Base-by-base conservation (phyloP, 2,797 vertebrate genomes). In the Heterohyrax brucei region DNA sequence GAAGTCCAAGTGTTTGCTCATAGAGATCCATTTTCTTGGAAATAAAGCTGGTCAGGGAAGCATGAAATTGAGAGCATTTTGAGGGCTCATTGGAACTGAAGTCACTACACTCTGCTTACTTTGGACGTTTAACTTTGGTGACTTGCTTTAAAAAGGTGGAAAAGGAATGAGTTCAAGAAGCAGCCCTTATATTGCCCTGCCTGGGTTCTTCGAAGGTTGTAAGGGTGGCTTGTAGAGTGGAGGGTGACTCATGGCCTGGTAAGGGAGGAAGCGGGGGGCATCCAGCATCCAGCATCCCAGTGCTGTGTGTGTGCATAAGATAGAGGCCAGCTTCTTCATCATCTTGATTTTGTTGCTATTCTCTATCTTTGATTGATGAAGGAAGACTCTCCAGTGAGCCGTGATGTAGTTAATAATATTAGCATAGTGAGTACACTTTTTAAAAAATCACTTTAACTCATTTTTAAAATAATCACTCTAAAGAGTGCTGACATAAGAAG, bases 31-130 rank as follows among this genome's bases (percentile, higher is more conserved):
- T 97, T 98, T 96, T 97, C 97, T 98, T 98, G 98, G 98, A 98
- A 98, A 98, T 99, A 98, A 98, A 98, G 97, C 97, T 98, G 98
- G 98, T 97, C 98, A 98, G 91, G 97, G 98, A 99, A 98, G 98
- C 98, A 97, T 99, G 98, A 99, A 99, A 99, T 99, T 98, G 98
- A 98, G 98, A 98, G 97, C 97, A 97, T 98, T 98, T 97, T 96
- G 97, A 96, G 97, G 95, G 94, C 95, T 97, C 93, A 13, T 97
- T 98, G 98, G 97, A 98, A 98, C 94, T 97, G 96, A 98, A 97
- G 93, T 97, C 97, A 90, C 90, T 98, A 97, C 93, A 95, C 91
- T 97, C 94, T 97, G 82, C 78, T 95, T 80, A 79, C 33, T 85
- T 61, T 82, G 68, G 91, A 4, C 50, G 66, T 93, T 50, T 50